These are phyloP conservation scores for Lordiphosa stackelbergi DNA, from an alignment of 1,140 invertebrate species.

Conservation along the genomic window DNA sequence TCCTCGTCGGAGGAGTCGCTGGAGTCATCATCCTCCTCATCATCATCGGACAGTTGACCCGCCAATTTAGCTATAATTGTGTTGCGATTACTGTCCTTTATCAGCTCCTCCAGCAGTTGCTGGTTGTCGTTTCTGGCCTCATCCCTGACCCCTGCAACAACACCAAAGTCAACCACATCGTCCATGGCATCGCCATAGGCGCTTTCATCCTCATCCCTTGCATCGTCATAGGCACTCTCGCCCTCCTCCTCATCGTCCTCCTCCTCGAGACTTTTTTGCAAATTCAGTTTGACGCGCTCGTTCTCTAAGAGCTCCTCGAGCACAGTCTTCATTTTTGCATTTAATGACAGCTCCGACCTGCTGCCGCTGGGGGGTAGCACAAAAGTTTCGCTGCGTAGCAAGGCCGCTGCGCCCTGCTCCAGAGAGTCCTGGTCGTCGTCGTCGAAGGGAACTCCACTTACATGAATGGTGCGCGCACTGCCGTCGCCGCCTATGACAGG, in stretches of 20 bases:
- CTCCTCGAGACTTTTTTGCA: constrained; percentile 75
- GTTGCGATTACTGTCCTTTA: constrained; percentile 72
- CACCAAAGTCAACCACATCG: constrained; percentile 67
- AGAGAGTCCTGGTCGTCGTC: constrained; percentile 30
- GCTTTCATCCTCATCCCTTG: constrained; percentile 56
- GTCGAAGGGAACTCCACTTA: constrained; percentile 61
- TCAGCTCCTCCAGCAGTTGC: constrained; percentile 61
- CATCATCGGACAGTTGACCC: constrained; percentile 51
- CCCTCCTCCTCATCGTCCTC: constrained; percentile 27
- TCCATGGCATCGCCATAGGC: constrained; percentile 64
- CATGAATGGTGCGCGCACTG: constrained; percentile 62
- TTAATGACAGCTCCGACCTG: constrained; percentile 72
- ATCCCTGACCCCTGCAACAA: constrained; percentile 15
- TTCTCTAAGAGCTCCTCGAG: constrained; percentile 76
- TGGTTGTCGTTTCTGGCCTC: constrained; percentile 69
- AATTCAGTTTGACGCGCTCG: constrained; percentile 77
- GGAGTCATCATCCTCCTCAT: constrained; percentile 50
- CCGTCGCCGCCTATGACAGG: constrained; percentile 73
- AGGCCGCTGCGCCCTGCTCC: constrained; percentile 37
- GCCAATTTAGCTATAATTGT: constrained; percentile 64
- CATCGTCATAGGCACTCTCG: constrained; percentile 53
- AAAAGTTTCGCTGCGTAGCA: constrained; percentile 72
- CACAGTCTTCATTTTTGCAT: constrained; percentile 77
- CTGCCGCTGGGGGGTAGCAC: constrained; percentile 44
- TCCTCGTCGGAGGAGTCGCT: constrained; percentile 66